Base-by-base conservation (phyloP, 2,888 invertebrate genomes). In the Noctua pronuba region DNA sequence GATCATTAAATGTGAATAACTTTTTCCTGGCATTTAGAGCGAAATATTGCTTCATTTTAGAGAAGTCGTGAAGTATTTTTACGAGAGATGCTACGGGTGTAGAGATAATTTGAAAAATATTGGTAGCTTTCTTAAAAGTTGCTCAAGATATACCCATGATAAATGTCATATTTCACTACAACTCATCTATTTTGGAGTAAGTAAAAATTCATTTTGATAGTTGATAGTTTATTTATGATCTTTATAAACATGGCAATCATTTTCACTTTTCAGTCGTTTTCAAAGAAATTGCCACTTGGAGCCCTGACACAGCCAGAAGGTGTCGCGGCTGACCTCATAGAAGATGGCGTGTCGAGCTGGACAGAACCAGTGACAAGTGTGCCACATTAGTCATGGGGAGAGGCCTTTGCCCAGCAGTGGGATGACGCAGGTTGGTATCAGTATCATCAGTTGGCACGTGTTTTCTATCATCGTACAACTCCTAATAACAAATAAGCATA, bases 21-120 rank as follows among this genome's bases (percentile, higher is more conserved):
- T 28, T 73, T 73, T 66, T 66, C 28, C 18, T 35, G n/a, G 10
- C 38, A 46, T 66, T 66, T 21, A 38, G 28, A 73, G 38, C n/a
- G 18, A 72, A 66, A 28, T 64, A 64, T 71, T 18, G 18, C 44
- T 72, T 72, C 13, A 64, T 44, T 72, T 44, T n/a, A 28, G 21
- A 28, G n/a, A n/a, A 38, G n/a, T n/a, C 7, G 65, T n/a, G 16
- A 65, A 41, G 35, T 24, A 38, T 35, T 65, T 41, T 35, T 35
- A 35, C 31, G 11, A 41, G 64, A 18, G 41, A 41, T 41, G 18
- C 31, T 60, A 18, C 18, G 18, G 7, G 16, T 7, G 16, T 58
- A 18, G 18, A 18, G 16, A 58, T 28, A 7, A 55, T 5, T 4
- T 58, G 35, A 64, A 64, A 64, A 38, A 64, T 13, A 13, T 38